Evolutionary conservation across 2,888 invertebrate species (phyloP).

Genomic region (Lacanobia oleracea): DNA sequence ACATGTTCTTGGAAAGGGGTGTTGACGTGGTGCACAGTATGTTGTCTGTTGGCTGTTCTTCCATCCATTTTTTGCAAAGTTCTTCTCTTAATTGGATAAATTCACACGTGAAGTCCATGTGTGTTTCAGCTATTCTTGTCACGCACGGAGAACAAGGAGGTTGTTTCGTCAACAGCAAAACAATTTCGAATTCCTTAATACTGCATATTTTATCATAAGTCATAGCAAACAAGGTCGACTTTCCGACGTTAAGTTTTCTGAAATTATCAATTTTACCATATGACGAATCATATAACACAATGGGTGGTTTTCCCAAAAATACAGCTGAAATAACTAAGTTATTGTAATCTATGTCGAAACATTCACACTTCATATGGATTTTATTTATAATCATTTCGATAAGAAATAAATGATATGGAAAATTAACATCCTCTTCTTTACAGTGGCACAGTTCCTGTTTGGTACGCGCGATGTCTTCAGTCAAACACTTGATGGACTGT

Average conservation of each 20-base stretch:
- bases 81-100: constrained; percentile 81
- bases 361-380: constrained; percentile 88
- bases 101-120: constrained; percentile 83
- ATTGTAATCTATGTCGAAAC: constrained; percentile 85
- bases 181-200: constrained; percentile 81
- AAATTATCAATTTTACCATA: constrained; percentile 83
- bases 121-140: constrained; percentile 83
- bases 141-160: constrained; percentile 85
- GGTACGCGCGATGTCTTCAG: constrained; percentile 80
- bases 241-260: constrained; percentile 83
- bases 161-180: constrained; percentile 82
- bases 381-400: constrained; percentile 86
- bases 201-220: constrained; percentile 87
- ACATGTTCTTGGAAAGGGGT: constrained; percentile 83
- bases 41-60: constrained; percentile 83
- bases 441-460: constrained; percentile 74
- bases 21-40: constrained; percentile 85
- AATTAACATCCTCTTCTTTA: constrained; percentile 77
- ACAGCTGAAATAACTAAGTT: constrained; percentile 84
- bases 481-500: constrained; percentile 81
- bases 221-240: constrained; percentile 87
- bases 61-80: constrained; percentile 82
- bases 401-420: constrained; percentile 86
- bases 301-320: constrained; percentile 84
- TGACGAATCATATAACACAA: constrained; percentile 82